These are phyloP conservation scores for Nyleta sp. DNA, from an alignment of 2,888 invertebrate genomes.

Conservation along the genomic window DNA sequence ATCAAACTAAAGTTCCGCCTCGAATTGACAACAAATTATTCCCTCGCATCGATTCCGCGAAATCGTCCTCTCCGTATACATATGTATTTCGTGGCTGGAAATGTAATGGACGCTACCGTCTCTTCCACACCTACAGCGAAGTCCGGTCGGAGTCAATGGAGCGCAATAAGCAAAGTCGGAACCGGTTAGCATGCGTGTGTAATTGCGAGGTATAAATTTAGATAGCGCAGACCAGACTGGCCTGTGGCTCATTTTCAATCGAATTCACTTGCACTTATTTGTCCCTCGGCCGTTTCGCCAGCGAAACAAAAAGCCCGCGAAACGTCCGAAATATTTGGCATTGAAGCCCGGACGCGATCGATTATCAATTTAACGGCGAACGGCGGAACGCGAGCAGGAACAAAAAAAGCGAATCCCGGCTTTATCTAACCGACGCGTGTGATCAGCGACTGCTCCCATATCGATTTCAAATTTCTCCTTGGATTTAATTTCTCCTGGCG, in stretches of 20 bases:
- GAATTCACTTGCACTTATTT: conserved; percentile 47
- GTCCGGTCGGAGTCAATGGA: conserved; percentile 12
- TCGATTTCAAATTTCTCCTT: conserved; percentile 74
- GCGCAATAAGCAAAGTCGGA: conserved; percentile 19
- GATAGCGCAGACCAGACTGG: conserved; percentile 51
- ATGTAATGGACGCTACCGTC: conserved; percentile 20
- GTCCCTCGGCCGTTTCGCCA: background rate
- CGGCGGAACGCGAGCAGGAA: conserved; percentile 58
- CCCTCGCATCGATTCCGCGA: too few species aligned
- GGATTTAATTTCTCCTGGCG: conserved; percentile 52
- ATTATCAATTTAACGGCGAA: conserved; percentile 45
- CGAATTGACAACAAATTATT: too few species aligned
- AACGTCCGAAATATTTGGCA: background rate
- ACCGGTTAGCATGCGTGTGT: conserved; percentile 70
- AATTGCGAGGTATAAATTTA: conserved; percentile 72
- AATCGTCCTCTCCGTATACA: background rate
- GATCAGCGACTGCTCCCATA: conserved; percentile 64
- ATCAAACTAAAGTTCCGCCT: too few species aligned
- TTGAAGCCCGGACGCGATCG: conserved; percentile 2
- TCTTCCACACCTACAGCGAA: conserved; percentile 7
- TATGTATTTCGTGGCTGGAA: background rate
- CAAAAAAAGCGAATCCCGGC: conserved; percentile 70
- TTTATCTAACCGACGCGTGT: conserved; percentile 69
- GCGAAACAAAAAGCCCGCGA: background rate
- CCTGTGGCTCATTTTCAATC: conserved; percentile 38